A percentile compares a stretch with the other conserved stretches of the same genome.
Conservation (phyloP, 2,888 invertebrate species). For the Coecobrya sp. region DNA sequence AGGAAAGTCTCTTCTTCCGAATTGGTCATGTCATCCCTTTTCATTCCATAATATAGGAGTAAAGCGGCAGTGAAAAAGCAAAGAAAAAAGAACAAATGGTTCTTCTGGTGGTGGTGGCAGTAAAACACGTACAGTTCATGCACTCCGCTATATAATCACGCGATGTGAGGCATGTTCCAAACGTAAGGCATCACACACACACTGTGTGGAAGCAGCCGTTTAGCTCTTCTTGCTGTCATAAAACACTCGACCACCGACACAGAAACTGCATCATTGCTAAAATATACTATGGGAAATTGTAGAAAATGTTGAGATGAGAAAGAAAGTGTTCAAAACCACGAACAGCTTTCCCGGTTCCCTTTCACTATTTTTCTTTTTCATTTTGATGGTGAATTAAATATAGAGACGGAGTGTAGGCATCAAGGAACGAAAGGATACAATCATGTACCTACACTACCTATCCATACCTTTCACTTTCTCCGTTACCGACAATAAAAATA, state of each 20-base stretch:
- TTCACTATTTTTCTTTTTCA: conserved; percentile 43
- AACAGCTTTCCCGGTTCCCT: background rate
- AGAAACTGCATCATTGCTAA: conserved; percentile 76
- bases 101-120: conserved; percentile 12
- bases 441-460: conserved; percentile 56
- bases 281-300: conserved; percentile 66
- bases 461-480: conserved; percentile 34
- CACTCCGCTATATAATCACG: conserved; percentile 20
- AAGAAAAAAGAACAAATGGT: background rate
- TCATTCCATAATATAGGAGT: conserved; percentile 73
- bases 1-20: conserved; percentile 84
- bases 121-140: conserved; percentile 17
- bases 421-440: conserved; percentile 7
- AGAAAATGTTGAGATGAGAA: conserved; percentile 39
- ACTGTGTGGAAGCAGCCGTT: conserved; percentile 33
- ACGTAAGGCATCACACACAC: conserved; percentile 5
- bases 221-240: conserved; percentile 70
- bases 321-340: conserved; percentile 70
- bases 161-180: conserved; percentile 43
- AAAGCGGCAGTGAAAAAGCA: conserved; percentile 44
- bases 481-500: conserved; percentile 44
- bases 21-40: conserved; percentile 85
- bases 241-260: conserved; percentile 76
- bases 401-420: background rate
- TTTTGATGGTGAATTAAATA: conserved; percentile 15